Base-by-base conservation (phyloP, 2,797 vertebrate species). In the Muraenolepis orangiensis region DNA sequence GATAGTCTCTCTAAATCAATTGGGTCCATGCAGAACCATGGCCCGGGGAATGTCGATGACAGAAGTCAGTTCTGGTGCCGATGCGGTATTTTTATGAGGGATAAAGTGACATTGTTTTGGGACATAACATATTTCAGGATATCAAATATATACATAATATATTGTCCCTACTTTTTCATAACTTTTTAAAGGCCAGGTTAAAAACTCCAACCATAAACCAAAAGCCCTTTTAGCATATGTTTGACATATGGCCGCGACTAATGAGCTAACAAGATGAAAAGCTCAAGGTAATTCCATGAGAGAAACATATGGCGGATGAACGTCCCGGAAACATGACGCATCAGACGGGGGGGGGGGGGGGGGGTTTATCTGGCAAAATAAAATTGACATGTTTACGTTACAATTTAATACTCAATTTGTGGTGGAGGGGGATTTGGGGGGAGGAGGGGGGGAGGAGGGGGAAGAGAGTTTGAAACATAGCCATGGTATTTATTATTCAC, bases 401-500 rank as follows among this genome's bases (percentile, higher is more conserved):
- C n/a, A 28, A 26, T 29, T 26, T 29, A 66, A 29, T 29, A 29
- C 61, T 23, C 61, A 23, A 29, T 66, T 66, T 66, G n/a, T n/a
- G n/a, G n/a, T n/a, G n/a, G n/a, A n/a, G n/a, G n/a, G n/a, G n/a
- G n/a, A n/a, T n/a, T n/a, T n/a, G n/a, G n/a, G n/a, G n/a, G n/a
- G n/a, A n/a, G n/a, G n/a, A n/a, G n/a, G n/a, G n/a, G n/a, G n/a
- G 23, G 26, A 14, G n/a, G n/a, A 10, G 61, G 42, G 12, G 42
- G 3, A 4, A 11, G 12, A 11, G 12, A 13, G 42, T 20, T 13
- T 20, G 12, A 23, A 13, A 23, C 10, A 68, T 40, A 0, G 30
- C 74, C 18, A 7, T 75, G 67, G 71, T 72, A 79, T 84, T 85
- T 76, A 11, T 14, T 72, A 79, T 84, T 85, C 77, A 11, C 26